A percentile compares a stretch with the other conserved stretches of the same genome.
Evolutionary conservation across 2,113 vertebrate genomes (phyloP).

Genomic region (Apodemus sylvaticus): DNA sequence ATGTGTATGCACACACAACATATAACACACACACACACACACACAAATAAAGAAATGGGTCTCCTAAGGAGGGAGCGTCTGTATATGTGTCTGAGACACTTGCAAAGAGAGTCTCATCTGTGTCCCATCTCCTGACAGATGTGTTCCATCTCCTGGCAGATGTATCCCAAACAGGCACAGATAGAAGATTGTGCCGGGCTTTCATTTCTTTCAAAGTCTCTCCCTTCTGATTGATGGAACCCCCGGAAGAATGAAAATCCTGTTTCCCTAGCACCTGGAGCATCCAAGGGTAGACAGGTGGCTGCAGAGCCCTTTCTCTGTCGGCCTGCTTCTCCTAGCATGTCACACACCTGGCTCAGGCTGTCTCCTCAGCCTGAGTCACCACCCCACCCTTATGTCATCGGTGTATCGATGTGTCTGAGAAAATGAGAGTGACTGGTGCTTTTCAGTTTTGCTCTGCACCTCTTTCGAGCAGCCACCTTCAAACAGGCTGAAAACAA

Average conservation of each 20-base stretch:
- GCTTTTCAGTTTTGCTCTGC: not conserved
- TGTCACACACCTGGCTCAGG: not conserved
- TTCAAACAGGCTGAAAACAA: not conserved
- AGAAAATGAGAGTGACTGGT: not conserved
- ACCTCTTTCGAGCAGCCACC: not conserved
- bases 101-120: not conserved
- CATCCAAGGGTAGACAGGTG: too few relatives aligned
- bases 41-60: not conserved
- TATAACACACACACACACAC: not conserved
- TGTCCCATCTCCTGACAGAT: fast-evolving
- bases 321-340: not conserved
- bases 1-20: not conserved
- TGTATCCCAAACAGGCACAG: fast-evolving
- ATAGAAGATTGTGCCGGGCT: fast-evolving
- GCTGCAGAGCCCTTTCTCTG: not conserved
- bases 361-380: not conserved
- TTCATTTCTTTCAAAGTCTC: too few relatives aligned
- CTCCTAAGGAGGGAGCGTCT: not conserved
- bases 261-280: not conserved
- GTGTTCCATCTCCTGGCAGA: fast-evolving
- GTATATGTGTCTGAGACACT: fast-evolving
- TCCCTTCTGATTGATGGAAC: too few relatives aligned
- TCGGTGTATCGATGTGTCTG: not conserved
- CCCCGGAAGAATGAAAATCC: not conserved
- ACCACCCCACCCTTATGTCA: not conserved